Evolutionary conservation across 2,888 invertebrate species (phyloP), one percentile per base, ranked within the genome.

Genomic region (Heliconius aoede): DNA sequence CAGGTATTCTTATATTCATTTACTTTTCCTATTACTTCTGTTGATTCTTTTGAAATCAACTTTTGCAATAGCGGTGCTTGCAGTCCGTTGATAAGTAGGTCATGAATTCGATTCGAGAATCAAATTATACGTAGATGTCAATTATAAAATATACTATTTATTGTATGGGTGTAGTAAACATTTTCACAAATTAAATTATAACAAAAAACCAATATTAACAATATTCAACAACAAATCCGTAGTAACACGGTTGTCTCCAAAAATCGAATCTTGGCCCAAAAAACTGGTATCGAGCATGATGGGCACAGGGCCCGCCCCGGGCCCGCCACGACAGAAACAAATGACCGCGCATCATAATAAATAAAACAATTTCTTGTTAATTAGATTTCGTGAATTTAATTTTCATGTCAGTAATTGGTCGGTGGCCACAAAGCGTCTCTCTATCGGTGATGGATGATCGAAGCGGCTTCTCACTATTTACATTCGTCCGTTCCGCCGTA

Each of bases 351-450:
- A 94, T 94, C 94, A 94, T 94, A 94, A 94, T 94, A 94, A 94
- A 94, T 94, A 94, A 94, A 94, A 94, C 94, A 94, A 94, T 94
- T 94, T 94, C 92, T 93, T 93, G 92, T 93, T 94, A 94, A 94
- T 94, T 94, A 94, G 94, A 94, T 94, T 94, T 94, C 93, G 94
- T 94, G 94, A 94, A 94, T 94, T 94, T 94, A 94, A 94, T 94
- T 94, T 94, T 94, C 94, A 94, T 94, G 94, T 89, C 90, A 85
- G 94, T 94, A 94, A 94, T 94, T 92, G 94, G 94, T 93, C 93
- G 93, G 94, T 91, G 91, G 92, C 89, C 92, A 93, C 94, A 94
- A 94, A 94, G 93, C 85, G 85, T 84, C 86, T 86, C 90, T 91
- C 92, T 93, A 94, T 94, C 90, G 85, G 90, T 94, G 94, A 94